Evolutionary conservation across 2,797 vertebrate genomes (phyloP).

Genomic region (Trachops cirrhosus): DNA sequence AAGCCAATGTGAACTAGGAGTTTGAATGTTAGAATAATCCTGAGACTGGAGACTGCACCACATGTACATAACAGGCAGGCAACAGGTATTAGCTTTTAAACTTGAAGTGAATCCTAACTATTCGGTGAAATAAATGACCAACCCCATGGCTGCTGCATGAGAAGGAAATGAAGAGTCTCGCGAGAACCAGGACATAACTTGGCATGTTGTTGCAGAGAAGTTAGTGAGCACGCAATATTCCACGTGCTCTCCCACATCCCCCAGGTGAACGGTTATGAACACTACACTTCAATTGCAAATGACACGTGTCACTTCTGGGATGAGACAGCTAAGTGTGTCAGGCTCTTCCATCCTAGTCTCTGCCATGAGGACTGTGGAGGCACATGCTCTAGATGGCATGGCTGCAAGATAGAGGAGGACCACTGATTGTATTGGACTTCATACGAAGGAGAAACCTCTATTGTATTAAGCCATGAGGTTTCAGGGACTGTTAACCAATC

Average conservation of each 20-base stretch:
- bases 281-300: neutral
- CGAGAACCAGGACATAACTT: neutral
- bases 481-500: neutral
- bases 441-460: neutral
- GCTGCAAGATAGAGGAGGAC: neutral
- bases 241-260: neutral
- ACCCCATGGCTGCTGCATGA: neutral
- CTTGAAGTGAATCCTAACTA: neutral
- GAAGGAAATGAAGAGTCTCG: neutral
- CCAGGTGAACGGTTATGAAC: neutral
- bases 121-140: neutral
- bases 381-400: neutral
- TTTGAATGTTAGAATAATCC: neutral
- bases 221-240: neutral
- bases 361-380: neutral
- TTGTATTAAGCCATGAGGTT: neutral
- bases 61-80: neutral
- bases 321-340: neutral
- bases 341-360: neutral
- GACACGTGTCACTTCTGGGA: neutral
- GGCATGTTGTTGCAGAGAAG: neutral
- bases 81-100: neutral
- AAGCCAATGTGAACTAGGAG: neutral
- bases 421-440: rapidly evolving
- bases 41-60: neutral